Evolutionary conservation across 2,113 vertebrate genomes (phyloP).

Genomic region (Lates calcarifer): DNA sequence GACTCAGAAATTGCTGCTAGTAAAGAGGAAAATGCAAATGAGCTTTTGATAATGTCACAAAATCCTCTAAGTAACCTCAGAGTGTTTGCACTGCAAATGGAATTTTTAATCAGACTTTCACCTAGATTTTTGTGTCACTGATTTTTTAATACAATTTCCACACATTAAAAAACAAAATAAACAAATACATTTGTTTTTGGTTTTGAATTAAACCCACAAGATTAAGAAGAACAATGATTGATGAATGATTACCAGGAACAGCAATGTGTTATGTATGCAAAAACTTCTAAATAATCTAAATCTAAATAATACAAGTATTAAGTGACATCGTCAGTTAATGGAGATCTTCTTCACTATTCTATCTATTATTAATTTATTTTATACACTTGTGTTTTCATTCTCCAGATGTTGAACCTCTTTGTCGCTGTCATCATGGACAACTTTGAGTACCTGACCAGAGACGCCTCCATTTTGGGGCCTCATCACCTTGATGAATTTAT

Average conservation of each 20-base stretch:
- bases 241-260: too few species aligned
- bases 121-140: not conserved
- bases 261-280: not conserved
- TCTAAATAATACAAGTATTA: not conserved
- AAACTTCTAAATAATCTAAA: too few species aligned
- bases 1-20: not conserved
- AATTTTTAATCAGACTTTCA: not conserved
- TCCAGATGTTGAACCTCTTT: slow-evolving; percentile 98
- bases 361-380: not conserved
- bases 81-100: not conserved
- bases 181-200: not conserved
- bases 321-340: not conserved
- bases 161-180: too few species aligned
- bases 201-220: not conserved
- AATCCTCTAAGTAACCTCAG: not conserved
- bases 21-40: slow-evolving; percentile 14
- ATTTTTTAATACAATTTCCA: not conserved
- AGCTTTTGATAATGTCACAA: not conserved
- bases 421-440: slow-evolving; percentile 99
- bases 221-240: not conserved
- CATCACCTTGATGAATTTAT: slow-evolving; percentile 99
- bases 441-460: slow-evolving; percentile 97
- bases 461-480: slow-evolving; percentile 97
- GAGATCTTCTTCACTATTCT: not conserved
- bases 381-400: not conserved